phyloP scores from a whole-genome alignment of 2,797 vertebrate species.

The Vultur gryphus region DNA sequence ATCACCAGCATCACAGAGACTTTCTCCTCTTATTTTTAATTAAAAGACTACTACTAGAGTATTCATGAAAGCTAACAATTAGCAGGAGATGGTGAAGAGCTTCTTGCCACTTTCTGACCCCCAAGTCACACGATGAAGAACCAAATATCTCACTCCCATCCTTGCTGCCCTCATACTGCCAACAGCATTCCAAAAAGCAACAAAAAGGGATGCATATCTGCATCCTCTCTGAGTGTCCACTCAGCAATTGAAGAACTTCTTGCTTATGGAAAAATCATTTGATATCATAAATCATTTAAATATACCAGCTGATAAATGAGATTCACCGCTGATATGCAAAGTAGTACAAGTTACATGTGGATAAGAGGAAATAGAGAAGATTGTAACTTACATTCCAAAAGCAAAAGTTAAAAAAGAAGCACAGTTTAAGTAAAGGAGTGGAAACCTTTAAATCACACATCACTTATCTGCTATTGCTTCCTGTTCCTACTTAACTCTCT shows the following conservation, averaged over 20 bases:
- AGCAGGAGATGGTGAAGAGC: background rate
- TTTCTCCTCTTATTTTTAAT: background rate
- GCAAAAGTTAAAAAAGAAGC: background rate
- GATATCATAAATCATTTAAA: background rate
- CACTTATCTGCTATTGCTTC: background rate
- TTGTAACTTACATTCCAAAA: background rate
- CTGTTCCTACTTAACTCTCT: background rate
- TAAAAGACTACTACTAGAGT: background rate
- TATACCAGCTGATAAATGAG: background rate
- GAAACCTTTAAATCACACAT: background rate
- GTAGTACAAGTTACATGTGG: background rate
- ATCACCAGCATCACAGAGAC: background rate
- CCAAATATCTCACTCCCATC: background rate
- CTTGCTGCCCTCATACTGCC: background rate
- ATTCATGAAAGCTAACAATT: background rate
- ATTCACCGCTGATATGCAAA: background rate
- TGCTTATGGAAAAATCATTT: background rate
- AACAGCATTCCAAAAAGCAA: background rate
- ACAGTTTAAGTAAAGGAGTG: background rate
- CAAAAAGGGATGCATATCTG: background rate
- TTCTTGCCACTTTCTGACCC: background rate
- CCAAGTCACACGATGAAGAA: background rate
- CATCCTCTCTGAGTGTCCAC: background rate
- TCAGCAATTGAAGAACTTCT: background rate
- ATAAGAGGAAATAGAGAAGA: background rate